Base-by-base conservation (phyloP, 2,888 invertebrate species). In the Cybosia mesomella region DNA sequence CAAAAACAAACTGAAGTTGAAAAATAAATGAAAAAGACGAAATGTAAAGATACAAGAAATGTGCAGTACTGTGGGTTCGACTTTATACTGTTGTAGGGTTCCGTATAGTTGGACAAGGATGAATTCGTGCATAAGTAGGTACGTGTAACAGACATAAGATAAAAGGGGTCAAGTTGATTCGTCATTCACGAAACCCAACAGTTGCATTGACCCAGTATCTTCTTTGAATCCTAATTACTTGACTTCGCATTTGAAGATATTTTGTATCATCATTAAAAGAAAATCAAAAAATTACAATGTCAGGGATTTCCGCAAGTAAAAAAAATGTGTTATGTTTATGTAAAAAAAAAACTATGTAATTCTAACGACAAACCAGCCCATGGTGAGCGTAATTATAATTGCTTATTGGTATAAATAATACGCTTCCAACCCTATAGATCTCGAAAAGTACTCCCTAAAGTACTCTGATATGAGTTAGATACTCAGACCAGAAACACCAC, bases 191-290 rank as follows among this genome's bases (percentile, higher is more conserved):
- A 74, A 72, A 79, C 73, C 69, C 83, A 83, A 53, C 32, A 32
- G 32, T 53, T 53, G 82, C 90, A 89, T 88, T 90, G 89, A 89
- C 91, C 90, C 73, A 87, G 82, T 86, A 86, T 81, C 77, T 77
- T 77, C 77, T 76, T 79, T 80, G 90, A 89, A 90, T 90, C 71
- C 78, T 87, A 90, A 90, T 87, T 82, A 83, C 74, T 60, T 28
- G 54, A 58, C 66, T 81, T 77, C 81, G 53, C 22, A 58, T 18
- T 39, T 54, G 59, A 54, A 34, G 43, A 68, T 18, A 34, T 57
- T 11, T 61, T 60, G n/a, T 55, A 22, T 34, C 10, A 32, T 28
- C 9, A 21, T 7, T 54, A 13, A 21, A 60, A 55, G 55, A 15
- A 24, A 59, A 59, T 1, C 8, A 7, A 53, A 54, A 5, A 28